These are phyloP conservation scores for Brachypterus glaber DNA, from an alignment of 2,888 invertebrate species.

Conservation along the genomic window DNA sequence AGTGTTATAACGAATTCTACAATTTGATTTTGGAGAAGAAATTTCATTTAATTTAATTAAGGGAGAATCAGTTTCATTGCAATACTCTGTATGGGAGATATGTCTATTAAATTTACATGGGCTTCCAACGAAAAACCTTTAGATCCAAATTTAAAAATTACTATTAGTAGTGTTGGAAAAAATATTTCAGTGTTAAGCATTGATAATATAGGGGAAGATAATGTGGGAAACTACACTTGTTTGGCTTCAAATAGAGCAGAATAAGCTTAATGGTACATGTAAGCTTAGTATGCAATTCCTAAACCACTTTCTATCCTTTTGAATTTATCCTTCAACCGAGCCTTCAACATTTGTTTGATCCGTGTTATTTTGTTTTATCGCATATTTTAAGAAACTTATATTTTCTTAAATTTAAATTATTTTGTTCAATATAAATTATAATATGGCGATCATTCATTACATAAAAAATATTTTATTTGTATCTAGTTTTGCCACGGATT, in stretches of 20 bases:
- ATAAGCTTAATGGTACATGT: too few species aligned
- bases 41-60: conserved; percentile 37
- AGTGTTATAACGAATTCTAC: conserved; percentile 52
- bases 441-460: too few species aligned
- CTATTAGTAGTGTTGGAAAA: conserved; percentile 52
- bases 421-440: too few species aligned
- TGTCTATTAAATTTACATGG: conserved; percentile 67
- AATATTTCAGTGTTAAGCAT: conserved; percentile 53
- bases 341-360: too few species aligned
- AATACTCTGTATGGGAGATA: conserved; percentile 59
- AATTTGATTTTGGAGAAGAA: conserved; percentile 46
- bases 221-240: conserved; percentile 49
- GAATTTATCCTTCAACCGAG: conserved; percentile 47
- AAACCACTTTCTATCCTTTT: conserved; percentile 41
- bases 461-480: too few species aligned
- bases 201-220: conserved; percentile 42
- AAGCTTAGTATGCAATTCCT: too few species aligned
- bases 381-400: background rate
- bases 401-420: too few species aligned
- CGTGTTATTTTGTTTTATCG: background rate
- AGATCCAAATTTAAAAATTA: conserved; percentile 41
- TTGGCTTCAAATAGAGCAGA: conserved; percentile 45
- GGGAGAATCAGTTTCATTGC: conserved; percentile 44
- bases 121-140: conserved; percentile 52
- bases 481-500: conserved; percentile 12